Percentiles rank a stretch among this genome's conserved stretches.
Conservation (phyloP, 2,113 vertebrate genomes). For the Calidris pygmaea region DNA sequence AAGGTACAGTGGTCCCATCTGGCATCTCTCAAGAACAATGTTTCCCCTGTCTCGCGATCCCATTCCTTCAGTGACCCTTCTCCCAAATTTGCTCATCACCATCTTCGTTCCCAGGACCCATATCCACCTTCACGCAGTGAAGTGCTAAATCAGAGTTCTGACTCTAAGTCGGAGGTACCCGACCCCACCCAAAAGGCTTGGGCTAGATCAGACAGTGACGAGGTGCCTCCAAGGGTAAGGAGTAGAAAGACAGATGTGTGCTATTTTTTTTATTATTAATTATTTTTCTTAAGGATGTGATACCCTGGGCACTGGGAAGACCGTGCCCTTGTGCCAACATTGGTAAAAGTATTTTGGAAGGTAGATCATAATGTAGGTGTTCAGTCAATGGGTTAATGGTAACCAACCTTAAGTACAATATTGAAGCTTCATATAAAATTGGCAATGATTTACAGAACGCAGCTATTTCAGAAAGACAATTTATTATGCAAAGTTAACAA, state of each 20-base stretch:
- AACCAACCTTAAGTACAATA: neutral
- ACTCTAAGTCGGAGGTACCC: slow-evolving; percentile 82
- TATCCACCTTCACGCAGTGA: slow-evolving; percentile 89
- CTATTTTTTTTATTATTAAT: slow-evolving; percentile 52
- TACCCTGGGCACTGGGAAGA: slow-evolving; percentile 32
- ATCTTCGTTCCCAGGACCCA: slow-evolving; percentile 90
- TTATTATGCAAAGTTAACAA: slow-evolving; percentile 50
- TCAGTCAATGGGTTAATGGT: neutral
- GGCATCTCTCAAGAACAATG: slow-evolving; percentile 94
- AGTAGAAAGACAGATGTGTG: slow-evolving; percentile 78
- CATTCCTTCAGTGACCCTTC: slow-evolving; percentile 92
- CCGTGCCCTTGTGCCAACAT: neutral
- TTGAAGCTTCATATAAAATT: slow-evolving; percentile 1
- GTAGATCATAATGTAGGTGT: neutral
- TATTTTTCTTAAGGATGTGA: slow-evolving; percentile 54
- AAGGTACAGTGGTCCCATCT: slow-evolving; percentile 96
- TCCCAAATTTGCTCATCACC: slow-evolving; percentile 93
- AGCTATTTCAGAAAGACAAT: slow-evolving; percentile 26
- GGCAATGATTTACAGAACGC: slow-evolving; percentile 29
- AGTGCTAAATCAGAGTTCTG: slow-evolving; percentile 83
- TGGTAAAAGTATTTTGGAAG: slow-evolving; percentile 37
- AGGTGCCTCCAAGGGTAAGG: slow-evolving; percentile 94
- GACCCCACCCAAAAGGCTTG: slow-evolving; percentile 84
- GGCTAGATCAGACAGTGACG: slow-evolving; percentile 89
- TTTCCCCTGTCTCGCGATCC: slow-evolving; percentile 85